phyloP scores from a whole-genome alignment of 2,113 vertebrate genomes.

The Grammomys surdaster region DNA sequence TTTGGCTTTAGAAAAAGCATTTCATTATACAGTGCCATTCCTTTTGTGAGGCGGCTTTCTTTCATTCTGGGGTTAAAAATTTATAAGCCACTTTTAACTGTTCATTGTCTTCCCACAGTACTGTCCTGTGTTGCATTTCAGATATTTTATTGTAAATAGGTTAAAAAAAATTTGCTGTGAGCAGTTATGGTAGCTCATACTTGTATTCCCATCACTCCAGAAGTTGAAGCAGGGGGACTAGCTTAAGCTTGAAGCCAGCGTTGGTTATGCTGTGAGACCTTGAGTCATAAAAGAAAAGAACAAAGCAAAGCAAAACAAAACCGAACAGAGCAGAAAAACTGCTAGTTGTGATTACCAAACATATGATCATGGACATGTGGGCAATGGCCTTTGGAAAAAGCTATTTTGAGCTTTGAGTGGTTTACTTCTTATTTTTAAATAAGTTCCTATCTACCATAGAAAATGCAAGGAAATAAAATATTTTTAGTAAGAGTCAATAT shows the following conservation, averaged over 20 bases:
- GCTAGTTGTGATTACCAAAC: background rate
- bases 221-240: background rate
- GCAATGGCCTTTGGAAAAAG: background rate
- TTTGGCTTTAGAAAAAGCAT: background rate
- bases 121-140: background rate
- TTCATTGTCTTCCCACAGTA: background rate
- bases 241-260: background rate
- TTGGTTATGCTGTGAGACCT: too few species aligned
- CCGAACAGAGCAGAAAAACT: background rate
- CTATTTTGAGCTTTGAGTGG: background rate
- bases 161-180: background rate
- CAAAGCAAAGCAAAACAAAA: background rate
- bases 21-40: slow-evolving; percentile 25
- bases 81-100: slow-evolving; percentile 11
- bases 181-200: too few species aligned
- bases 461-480: background rate
- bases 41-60: slow-evolving; percentile 8
- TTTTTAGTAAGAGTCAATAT: background rate
- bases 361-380: background rate
- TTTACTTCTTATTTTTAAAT: background rate
- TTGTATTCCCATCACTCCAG: too few species aligned
- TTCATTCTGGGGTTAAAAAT: slow-evolving; percentile 19
- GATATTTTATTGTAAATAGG: background rate
- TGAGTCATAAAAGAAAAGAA: background rate
- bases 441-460: background rate